A percentile compares a stretch with the other conserved stretches of the same genome.
Conservation (phyloP, 2,888 invertebrate species). For the Cylloceria caligata region DNA sequence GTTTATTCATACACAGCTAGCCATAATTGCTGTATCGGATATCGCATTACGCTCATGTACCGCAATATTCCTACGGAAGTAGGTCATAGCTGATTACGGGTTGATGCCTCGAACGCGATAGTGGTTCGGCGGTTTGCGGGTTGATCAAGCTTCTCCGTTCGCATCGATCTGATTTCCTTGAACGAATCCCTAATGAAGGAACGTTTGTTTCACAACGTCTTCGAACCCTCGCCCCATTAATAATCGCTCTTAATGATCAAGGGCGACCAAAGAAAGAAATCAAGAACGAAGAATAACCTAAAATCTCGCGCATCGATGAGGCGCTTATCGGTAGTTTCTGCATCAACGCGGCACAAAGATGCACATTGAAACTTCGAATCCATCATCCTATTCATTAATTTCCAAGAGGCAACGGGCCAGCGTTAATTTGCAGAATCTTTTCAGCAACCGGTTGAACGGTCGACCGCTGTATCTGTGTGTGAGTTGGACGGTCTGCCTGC, state of each 20-base stretch:
- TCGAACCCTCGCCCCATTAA: slow-evolving; percentile 62
- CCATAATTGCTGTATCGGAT: not conserved
- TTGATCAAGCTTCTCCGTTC: slow-evolving; percentile 16
- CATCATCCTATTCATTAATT: slow-evolving; percentile 69
- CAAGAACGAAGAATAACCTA: not conserved
- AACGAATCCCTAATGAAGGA: slow-evolving; percentile 57
- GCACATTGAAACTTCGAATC: slow-evolving; percentile 66
- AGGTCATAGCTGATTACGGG: slow-evolving; percentile 13
- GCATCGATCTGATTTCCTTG: slow-evolving; percentile 58
- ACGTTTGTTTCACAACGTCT: slow-evolving; percentile 66
- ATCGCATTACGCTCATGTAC: not conserved
- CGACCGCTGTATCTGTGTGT: not conserved
- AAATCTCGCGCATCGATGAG: not conserved
- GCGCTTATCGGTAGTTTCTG: slow-evolving; percentile 35
- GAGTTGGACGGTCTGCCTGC: not conserved
- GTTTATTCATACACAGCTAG: not conserved
- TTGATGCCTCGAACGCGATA: slow-evolving; percentile 27
- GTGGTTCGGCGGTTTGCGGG: slow-evolving; percentile 14
- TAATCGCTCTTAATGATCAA: slow-evolving; percentile 69
- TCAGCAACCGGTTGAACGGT: slow-evolving; percentile 33
- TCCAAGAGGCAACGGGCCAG: slow-evolving; percentile 24
- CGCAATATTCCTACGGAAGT: slow-evolving; percentile 22
- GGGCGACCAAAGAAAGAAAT: slow-evolving; percentile 30
- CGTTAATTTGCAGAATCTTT: slow-evolving; percentile 67
- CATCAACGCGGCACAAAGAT: slow-evolving; percentile 66